These are phyloP conservation scores for Catamblyrhynchus diadema DNA, from an alignment of 2,797 vertebrate genomes.

Conservation along the genomic window DNA sequence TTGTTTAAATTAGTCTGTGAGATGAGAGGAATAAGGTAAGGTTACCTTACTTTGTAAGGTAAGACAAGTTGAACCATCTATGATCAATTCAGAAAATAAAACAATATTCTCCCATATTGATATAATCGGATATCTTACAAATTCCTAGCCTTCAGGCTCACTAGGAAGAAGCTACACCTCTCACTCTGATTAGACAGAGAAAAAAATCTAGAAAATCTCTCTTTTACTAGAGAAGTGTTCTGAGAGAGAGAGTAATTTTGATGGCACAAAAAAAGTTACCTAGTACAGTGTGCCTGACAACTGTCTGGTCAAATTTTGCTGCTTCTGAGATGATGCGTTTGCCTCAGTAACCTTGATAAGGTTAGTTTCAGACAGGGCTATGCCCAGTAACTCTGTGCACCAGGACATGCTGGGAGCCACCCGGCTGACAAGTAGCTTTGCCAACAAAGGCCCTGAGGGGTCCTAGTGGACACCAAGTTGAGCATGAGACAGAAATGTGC, in stretches of 20 bases:
- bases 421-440: neutral
- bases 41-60: neutral
- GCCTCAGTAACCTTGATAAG: neutral
- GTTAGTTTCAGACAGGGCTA: neutral
- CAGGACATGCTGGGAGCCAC: neutral
- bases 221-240: neutral
- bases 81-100: neutral
- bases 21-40: neutral
- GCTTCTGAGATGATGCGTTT: neutral
- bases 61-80: neutral
- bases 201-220: neutral
- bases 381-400: neutral
- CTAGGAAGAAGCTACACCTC: neutral
- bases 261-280: neutral
- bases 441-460: accelerated
- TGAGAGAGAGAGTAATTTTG: neutral
- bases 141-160: neutral
- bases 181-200: neutral
- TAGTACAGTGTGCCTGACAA: neutral
- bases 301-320: neutral
- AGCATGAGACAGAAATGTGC: neutral
- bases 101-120: neutral
- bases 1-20: neutral
- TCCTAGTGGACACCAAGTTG: neutral
- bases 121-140: neutral